Base-by-base conservation (phyloP, 2,888 invertebrate species). In the Drosophila incognita region DNA sequence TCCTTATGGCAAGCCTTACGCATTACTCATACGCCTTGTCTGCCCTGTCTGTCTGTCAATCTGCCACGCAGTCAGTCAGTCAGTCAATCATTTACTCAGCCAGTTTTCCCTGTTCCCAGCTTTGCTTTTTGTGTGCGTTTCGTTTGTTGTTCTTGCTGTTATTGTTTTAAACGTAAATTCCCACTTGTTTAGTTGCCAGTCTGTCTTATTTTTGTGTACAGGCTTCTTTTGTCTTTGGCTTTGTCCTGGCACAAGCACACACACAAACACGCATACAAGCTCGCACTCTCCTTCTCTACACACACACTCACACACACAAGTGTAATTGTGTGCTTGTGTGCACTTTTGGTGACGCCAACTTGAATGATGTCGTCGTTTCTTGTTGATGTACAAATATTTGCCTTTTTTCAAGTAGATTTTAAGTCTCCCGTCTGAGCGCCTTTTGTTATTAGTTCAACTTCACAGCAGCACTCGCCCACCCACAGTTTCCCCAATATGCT, bases 401-500 rank as follows among this genome's bases (percentile, higher is more conserved):
- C 88, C 75, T 79, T 85, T 86, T 89, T 87, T 87, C 63, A 87
- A 87, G 87, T 89, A 87, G 87, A 81, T 89, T 89, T 89, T 84
- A 72, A 81, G 81, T 83, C 74, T 71, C 42, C 54, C 68, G 63
- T 69, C 74, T 67, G 75, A 82, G 81, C 81, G 87, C 67, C 85
- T 76, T 89, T 89, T 87, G 89, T 87, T 89, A 79, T 74, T 65
- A 79, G 68, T 74, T 82, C 69, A 74, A 76, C 67, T 68, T 68
- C 35, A 42, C 63, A 29, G 57, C 42, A 15, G 3, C 24, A 24
- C 2, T 15, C 33, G 1, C 27, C 42, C 18, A 8, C 33, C 36
- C 24, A 5, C 66, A 46, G 8, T 15, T 24, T 46, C 4, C 8
- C 21, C 74, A 74, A 76, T 75, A 83, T 86, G 82, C 70, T 79